Percentiles rank a stretch among this genome's conserved stretches.
These are phyloP conservation scores for Echeneis naucrates DNA, from an alignment of 2,797 vertebrate species.

Conservation along the genomic window DNA sequence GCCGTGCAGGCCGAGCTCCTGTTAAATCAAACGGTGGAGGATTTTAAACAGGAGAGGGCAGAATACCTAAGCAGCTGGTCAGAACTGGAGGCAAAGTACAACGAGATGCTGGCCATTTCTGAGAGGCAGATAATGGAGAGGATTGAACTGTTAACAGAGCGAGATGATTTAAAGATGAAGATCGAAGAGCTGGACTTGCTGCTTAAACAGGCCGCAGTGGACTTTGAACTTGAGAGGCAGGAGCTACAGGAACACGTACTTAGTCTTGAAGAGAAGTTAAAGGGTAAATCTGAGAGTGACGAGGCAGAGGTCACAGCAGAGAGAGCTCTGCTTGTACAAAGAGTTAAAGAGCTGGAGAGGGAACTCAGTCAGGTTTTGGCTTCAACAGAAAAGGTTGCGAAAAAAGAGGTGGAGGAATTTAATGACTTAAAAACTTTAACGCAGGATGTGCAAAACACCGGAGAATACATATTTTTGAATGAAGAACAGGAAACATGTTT, in stretches of 20 bases:
- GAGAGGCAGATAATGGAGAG: constrained; percentile 77
- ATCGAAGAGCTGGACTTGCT: constrained; percentile 80
- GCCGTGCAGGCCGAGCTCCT: constrained; percentile 69
- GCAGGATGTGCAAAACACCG: constrained; percentile 56
- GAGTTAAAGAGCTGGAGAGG: constrained; percentile 77
- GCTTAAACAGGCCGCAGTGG: constrained; percentile 74
- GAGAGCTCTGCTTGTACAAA: constrained; percentile 72
- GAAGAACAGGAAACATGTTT: constrained; percentile 51
- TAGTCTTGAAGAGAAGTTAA: constrained; percentile 75
- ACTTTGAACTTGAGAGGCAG: constrained; percentile 81
- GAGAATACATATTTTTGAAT: constrained; percentile 58
- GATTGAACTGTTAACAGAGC: constrained; percentile 78
- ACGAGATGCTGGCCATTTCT: constrained; percentile 53
- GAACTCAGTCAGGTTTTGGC: constrained; percentile 61
- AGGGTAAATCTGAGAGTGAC: constrained; percentile 65
- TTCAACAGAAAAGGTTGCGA: constrained; percentile 71
- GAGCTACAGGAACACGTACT: constrained; percentile 75
- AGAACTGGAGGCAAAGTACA: constrained; percentile 76
- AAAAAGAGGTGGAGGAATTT: constrained; percentile 75
- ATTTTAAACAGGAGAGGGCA: constrained; percentile 82
- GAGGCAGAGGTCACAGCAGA: constrained; percentile 75
- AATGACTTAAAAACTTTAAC: constrained; percentile 52
- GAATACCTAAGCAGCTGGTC: constrained; percentile 74
- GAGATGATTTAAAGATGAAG: constrained; percentile 75
- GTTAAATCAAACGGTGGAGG: constrained; percentile 77